Base-by-base conservation (phyloP, 2,888 invertebrate genomes). In the Anagyrus pseudococci region DNA sequence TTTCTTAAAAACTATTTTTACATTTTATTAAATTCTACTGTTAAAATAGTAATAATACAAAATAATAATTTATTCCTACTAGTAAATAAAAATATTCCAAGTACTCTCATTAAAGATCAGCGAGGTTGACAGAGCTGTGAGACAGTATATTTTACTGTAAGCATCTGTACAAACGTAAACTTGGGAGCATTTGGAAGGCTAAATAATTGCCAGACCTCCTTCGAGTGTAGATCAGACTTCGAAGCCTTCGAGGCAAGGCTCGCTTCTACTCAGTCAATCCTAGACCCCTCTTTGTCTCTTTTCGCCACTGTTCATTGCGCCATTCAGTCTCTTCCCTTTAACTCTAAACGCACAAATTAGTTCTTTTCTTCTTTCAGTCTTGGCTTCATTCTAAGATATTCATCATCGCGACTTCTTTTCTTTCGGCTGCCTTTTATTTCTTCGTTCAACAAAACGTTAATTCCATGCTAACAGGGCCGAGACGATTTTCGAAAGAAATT, bases 341-440 rank as follows among this genome's bases (percentile, higher is more conserved):
- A 41, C 43, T 54, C 54, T 48, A 60, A 60, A 54, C 60, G 60
- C 54, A 54, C 41, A 54, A 53, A 60, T 60, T 60, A 60, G 60
- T 60, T 59, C 58, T 50, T 20, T 43, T 37, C 46, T 56, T 29
- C 40, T 43, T 19, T 50, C 23, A 43, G 41, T 44, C 25, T 33
- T 17, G 50, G 44, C 46, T 56, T 56, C 61, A 62, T 56, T 44
- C 46, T 46, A 19, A 62, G 48, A 62, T 62, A 55, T 56, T 62
- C 61, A 62, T 62, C 40, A 40, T 3, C 15, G n/a, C 26, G 23
- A 8, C 44, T 25, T 33, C 37, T 53, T 52, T 44, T 52, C 60
- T 49, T 33, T 6, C 15, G 6, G 13, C 43, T 20, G 33, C 22
- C 47, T 46, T 59, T 59, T 43, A 47, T 48, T 48, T 43, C 54